Base-by-base conservation (phyloP, 2,797 vertebrate genomes). In the Eospalax fontanierii region DNA sequence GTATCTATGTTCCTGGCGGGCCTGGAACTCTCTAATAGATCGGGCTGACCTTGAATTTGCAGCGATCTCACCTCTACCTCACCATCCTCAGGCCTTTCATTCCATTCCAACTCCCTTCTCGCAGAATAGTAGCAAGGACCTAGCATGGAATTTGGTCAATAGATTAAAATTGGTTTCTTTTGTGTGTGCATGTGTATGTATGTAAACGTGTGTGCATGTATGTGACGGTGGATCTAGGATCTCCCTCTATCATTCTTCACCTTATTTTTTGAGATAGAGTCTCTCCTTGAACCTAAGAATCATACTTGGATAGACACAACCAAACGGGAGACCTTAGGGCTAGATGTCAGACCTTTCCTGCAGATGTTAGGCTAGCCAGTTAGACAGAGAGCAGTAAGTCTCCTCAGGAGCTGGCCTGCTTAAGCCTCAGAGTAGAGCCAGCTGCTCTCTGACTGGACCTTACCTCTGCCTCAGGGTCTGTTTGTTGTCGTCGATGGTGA, bases 381-480 rank as follows among this genome's bases (percentile, higher is more conserved):
- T 1, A 75, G 63, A n/a, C 59, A 43, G 57, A 4, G 85, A 63
- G n/a, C 16, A 38, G 40, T 7, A 6, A 1, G 10, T 10, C 12
- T 70, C 68, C 1, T 28, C 10, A 7, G 0, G 68, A n/a, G 57
- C 65, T 4, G 70, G 78, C 70, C 81, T 0, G 0, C 82, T 26
- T 2, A 16, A 15, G 73, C 57, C 59, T 14, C 0, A 21, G 57
- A 19, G 59, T 26, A 21, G n/a, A 21, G 57, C 71, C 66, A 24
- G 85, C 11, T 18, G 43, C 43, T 57, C 82, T 85, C 70, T 0
- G 26, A 40, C 33, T 57, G 38, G 76, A 40, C 46, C 98, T 98
- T 97, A 99, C 99, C 99, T 99, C 97, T 99, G 98, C 96, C 99
- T 99, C 78, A 99, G 98, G 57, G 99, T 97, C 46, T 97, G 96